Base-by-base conservation (phyloP, 1,140 invertebrate species). In the Diachasmimorpha longicaudata region DNA sequence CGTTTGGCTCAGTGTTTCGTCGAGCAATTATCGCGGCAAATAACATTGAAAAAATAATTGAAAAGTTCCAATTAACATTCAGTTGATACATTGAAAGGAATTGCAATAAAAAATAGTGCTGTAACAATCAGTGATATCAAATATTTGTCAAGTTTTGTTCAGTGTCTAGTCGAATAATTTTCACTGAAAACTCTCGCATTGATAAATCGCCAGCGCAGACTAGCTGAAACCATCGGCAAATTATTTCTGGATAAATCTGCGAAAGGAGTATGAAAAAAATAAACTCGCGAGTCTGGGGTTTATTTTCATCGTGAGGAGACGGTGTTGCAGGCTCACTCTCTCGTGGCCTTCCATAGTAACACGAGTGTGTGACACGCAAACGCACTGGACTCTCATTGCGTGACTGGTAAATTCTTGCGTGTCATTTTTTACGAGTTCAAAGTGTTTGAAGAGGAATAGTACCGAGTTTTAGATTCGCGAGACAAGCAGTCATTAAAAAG, bases 361-460 rank as follows among this genome's bases (percentile, higher is more conserved):
- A 63, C 58, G 58, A 63, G 58, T 63, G 21, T 25, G 58, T 25
- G 58, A 63, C 58, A 63, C 58, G 58, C 58, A 63, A 63, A 63
- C 23, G 58, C 58, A 63, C 58, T 63, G 58, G 58, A 63, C 19
- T n/a, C 58, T 63, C 21, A 11, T 63, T 63, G 58, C 58, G 58
- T 63, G 58, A 63, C 13, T 19, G 58, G 5, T 4, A 13, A 23
- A 9, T 63, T n/a, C 52, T 58, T 63, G 58, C 58, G 58, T 63
- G 58, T 25, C 48, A 16, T 13, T 42, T 42, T 42, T 42, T 42
- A 9, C 39, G 39, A 42, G 39, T 42, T 42, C 11, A 10, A 13
- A 42, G 39, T 42, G 39, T 13, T 42, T 13, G 9, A 6, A 31
- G 9, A 10, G 39, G 39, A 42, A 42, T 42, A 42, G 11, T 13